Evolutionary conservation across 2,113 vertebrate genomes (phyloP).

Genomic region (Macheiramphus alcinus): DNA sequence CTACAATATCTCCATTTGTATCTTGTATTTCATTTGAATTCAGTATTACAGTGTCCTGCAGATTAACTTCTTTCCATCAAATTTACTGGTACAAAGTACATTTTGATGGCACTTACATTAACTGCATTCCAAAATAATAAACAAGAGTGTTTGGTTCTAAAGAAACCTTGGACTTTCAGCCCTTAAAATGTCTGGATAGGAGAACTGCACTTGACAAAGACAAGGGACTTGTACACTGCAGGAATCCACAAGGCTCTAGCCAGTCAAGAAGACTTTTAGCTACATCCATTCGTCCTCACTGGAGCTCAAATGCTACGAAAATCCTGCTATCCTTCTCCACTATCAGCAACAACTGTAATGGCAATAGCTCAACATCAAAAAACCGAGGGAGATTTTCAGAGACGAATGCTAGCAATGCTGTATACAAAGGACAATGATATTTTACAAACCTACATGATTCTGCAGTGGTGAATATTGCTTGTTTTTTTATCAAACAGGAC

Average conservation of each 20-base stretch:
- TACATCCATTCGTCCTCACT: not conserved
- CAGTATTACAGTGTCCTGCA: not conserved
- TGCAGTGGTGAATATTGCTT: constrained; percentile 40
- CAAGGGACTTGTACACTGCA: not conserved
- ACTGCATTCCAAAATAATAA: not conserved
- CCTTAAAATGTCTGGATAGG: not conserved
- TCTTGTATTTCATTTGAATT: not conserved
- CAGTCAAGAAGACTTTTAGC: not conserved
- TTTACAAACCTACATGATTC: constrained; percentile 51
- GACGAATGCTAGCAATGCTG: constrained; percentile 12
- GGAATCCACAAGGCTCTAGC: not conserved
- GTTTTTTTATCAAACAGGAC: constrained; percentile 65
- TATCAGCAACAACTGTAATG: constrained; percentile 14
- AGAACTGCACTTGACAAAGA: not conserved
- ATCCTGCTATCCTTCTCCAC: constrained; percentile 30
- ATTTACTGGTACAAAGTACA: not conserved
- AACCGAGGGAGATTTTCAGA: constrained; percentile 34
- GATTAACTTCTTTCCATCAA: not conserved
- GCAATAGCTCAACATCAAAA: constrained; percentile 55
- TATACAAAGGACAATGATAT: constrained; percentile 58
- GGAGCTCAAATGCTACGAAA: not conserved
- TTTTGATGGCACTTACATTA: not conserved
- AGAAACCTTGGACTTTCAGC: not conserved
- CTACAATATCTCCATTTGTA: not conserved
- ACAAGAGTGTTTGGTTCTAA: not conserved